Evolutionary conservation across 2,888 invertebrate genomes (phyloP), one percentile per base, ranked within the genome.

Genomic region (Ctenicera cuprea): DNA sequence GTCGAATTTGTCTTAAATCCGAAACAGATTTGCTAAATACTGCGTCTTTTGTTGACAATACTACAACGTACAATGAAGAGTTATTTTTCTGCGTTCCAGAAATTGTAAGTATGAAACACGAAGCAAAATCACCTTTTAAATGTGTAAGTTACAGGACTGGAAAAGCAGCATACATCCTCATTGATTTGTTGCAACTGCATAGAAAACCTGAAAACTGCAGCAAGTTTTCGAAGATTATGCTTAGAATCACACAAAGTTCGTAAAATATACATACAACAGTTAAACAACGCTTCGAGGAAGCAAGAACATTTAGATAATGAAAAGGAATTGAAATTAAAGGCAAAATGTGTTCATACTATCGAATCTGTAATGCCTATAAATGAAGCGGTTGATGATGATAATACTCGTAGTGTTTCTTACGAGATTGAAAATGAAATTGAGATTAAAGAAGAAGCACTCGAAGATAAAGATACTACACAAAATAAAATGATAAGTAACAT

Each of bases 21-120:
- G 45, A 45, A 26, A 30, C 22, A n/a, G 18, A 43, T 5, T 30
- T 63, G 20, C 4, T 30, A 0, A 12, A 14, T 22, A 63, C 63
- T 8, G 12, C 45, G 0, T n/a, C 41, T 3, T 14, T 20, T 4
- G 5, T 22, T 8, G 2, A 62, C n/a, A 45, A 30, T 16, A n/a
- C n/a, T n/a, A 22, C 18, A 26, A 45, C 63, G 11, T 63, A 63
- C 20, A 45, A 63, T 11, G 45, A 63, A n/a, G 45, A 45, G 5
- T 22, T 63, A 22, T 5, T 3, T n/a, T 45, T 43, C 16, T 63
- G 63, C n/a, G 45, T 63, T 12, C 63, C 63, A 11, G 63, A 63
- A 63, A 30, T 63, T 11, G 63, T 63, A 63, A 63, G 63, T 30
- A 37, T 2, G 3, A 54, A 14, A 30, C 14, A 30, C 12, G 5